Base-by-base conservation (phyloP, 2,113 vertebrate species). In the Australoheros scitulus region DNA sequence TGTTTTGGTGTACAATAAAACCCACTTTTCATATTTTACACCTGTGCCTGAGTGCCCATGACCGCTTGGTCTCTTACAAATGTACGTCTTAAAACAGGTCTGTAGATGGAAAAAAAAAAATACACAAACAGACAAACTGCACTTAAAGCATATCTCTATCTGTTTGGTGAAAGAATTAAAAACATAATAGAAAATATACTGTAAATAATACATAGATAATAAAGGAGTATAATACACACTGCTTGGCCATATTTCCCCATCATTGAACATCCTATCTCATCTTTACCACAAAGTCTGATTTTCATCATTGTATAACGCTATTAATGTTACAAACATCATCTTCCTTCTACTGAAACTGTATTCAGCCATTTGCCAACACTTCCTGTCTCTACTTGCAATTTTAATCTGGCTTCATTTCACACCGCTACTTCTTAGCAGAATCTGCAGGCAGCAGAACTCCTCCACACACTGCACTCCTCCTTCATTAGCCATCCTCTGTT, bases 401-500 rank as follows among this genome's bases (percentile, higher is more conserved):
- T 36, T 22, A 60, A 29, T 63, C 57, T 63, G 55, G 41, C 59
- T 80, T 86, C 29, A 64, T 64, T 76, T 79, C 75, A 36, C 79
- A 75, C 41, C 29, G 11, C 75, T 36, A 18, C 60, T 38, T 17
- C 52, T 65, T 20, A 60, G 82, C 76, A 60, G 43, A 87, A 68
- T 61, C 68, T 64, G 75, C 74, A 63, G 60, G 43, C 77, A 76
- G 59, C 72, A 76, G 43, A 72, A 32, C 24, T 72, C 47, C 47
- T 32, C 61, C 60, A 1, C n/a, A 74, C 43, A 38, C 64, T 57
- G 72, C 32, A 2, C 59, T 18, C 2, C 52, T 63, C 43, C 76
- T 88, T 47, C 61, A 56, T 79, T 76, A 65, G 80, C 63, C 1
- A 29, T 75, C 52, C 64, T 77, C 60, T 78, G 43, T 76, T 83